Percentiles rank a stretch among this genome's conserved stretches.
phyloP scores from a whole-genome alignment of 2,888 invertebrate species.

The Pristionchus japonicus region DNA sequence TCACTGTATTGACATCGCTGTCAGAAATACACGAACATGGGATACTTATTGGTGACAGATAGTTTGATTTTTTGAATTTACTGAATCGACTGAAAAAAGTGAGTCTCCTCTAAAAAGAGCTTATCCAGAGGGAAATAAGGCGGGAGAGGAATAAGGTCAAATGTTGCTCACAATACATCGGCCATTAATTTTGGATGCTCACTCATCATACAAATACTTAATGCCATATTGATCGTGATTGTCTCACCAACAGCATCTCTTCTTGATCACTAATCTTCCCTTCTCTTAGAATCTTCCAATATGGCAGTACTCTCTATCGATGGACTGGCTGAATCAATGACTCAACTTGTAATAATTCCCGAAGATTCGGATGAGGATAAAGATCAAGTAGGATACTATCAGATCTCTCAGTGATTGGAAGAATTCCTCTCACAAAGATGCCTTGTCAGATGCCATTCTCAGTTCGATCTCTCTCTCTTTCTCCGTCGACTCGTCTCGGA shows the following conservation, averaged over 20 bases:
- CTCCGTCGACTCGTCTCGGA: background rate
- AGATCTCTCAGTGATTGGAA: too few species aligned
- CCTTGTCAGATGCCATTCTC: background rate
- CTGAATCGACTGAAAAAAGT: background rate
- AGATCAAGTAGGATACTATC: conserved; percentile 10
- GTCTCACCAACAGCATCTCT: too few species aligned
- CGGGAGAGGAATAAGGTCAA: background rate
- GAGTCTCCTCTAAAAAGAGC: background rate
- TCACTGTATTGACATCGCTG: background rate
- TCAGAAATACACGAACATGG: background rate
- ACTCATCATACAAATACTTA: background rate
- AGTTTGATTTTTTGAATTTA: background rate
- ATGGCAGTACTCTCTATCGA: background rate
- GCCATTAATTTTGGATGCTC: too few species aligned
- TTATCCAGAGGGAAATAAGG: background rate
- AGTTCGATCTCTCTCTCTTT: background rate
- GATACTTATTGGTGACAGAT: background rate
- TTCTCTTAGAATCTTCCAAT: background rate
- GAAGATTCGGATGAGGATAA: background rate
- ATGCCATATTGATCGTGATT: background rate
- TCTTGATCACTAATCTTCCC: background rate
- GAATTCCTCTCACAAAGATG: too few species aligned
- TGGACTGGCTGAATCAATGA: background rate
- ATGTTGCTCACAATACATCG: too few species aligned
- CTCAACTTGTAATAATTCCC: background rate